A percentile compares a stretch with the other conserved stretches of the same genome.
phyloP scores from a whole-genome alignment of 1,140 invertebrate genomes.

The Teleopsis dalmanni region DNA sequence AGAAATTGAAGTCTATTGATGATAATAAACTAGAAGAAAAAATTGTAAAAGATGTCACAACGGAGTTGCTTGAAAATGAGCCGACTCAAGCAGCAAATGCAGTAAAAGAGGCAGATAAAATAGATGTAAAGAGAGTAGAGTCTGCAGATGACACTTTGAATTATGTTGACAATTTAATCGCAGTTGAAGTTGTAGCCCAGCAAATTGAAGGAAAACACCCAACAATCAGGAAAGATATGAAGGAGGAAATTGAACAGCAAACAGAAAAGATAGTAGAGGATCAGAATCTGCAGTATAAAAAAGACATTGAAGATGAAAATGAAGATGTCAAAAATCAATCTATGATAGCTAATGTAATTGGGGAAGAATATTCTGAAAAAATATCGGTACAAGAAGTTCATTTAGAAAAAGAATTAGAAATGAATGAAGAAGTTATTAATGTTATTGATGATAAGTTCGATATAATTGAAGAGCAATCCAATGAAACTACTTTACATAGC shows the following conservation, averaged over 20 bases:
- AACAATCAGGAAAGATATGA: conserved; percentile 9
- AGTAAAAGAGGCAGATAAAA: background rate
- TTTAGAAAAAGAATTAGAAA: too few species aligned
- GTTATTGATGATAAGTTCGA: too few species aligned
- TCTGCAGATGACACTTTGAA: conserved; percentile 2
- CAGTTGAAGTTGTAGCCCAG: too few species aligned
- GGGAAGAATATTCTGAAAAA: too few species aligned
- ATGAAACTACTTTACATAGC: too few species aligned
- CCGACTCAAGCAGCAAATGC: background rate
- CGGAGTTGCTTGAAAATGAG: background rate
- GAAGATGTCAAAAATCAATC: conserved; percentile 11
- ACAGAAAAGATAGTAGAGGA: background rate
- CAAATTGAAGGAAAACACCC: background rate
- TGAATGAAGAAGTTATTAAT: too few species aligned
- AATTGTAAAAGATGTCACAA: conserved; percentile 5
- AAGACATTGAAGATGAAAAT: background rate
- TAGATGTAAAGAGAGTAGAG: conserved; percentile 2
- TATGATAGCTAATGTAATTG: too few species aligned
- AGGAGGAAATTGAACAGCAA: background rate
- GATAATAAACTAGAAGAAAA: conserved; percentile 11
- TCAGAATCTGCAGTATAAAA: background rate
- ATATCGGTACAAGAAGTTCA: too few species aligned
- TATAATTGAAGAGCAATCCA: too few species aligned
- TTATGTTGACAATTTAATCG: too few species aligned
- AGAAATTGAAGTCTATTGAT: too few species aligned